phyloP scores from a whole-genome alignment of 2,797 vertebrate genomes.

The Linurgus olivaceus region DNA sequence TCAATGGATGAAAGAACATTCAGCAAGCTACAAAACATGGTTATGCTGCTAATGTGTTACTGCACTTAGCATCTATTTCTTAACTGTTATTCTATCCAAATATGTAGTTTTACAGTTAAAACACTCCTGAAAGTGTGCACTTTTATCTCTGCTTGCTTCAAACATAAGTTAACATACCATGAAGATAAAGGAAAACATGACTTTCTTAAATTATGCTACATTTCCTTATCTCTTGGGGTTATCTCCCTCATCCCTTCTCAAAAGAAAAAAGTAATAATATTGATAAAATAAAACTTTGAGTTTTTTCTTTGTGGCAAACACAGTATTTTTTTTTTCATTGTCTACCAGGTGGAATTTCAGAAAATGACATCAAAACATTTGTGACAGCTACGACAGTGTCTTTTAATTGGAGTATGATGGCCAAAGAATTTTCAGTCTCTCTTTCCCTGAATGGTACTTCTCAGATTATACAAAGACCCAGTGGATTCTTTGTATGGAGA shows the following conservation, averaged over 20 bases:
- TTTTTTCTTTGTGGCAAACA: not conserved
- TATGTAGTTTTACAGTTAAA: not conserved
- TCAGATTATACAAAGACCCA: conserved; percentile 32
- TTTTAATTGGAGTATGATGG: conserved; percentile 70
- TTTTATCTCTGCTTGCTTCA: not conserved
- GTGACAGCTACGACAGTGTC: conserved; percentile 74
- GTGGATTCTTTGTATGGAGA: conserved; percentile 68
- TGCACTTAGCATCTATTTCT: not conserved
- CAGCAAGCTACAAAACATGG: not conserved
- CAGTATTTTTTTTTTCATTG: not conserved
- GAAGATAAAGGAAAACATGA: not conserved
- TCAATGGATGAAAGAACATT: not conserved
- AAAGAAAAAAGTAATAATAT: not conserved
- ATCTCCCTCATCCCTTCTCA: not conserved
- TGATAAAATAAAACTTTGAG: not conserved
- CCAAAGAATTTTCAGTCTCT: conserved; percentile 56
- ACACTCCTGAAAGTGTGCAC: not conserved
- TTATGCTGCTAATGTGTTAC: not conserved
- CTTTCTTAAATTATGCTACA: not conserved
- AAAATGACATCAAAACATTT: conserved; percentile 55
- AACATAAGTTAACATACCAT: not conserved
- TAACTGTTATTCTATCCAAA: not conserved
- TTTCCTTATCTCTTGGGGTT: not conserved
- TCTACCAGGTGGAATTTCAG: conserved; percentile 64
- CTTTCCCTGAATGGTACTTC: conserved; percentile 67